Evolutionary conservation across 2,888 invertebrate genomes (phyloP).

Genomic region (Spicauda simplicius): DNA sequence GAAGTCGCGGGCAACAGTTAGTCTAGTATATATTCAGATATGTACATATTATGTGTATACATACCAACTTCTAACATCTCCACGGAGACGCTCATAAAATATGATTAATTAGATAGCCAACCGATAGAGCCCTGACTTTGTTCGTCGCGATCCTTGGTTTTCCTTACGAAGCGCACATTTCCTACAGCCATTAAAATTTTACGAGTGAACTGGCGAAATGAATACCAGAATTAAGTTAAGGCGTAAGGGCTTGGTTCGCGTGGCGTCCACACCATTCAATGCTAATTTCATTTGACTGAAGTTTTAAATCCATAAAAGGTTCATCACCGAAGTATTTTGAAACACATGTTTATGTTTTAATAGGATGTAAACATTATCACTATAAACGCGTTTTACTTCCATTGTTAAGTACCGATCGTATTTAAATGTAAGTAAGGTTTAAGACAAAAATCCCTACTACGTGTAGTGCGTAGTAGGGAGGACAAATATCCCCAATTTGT

Average conservation of each 20-base stretch:
- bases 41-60: background rate
- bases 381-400: no score
- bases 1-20: no score
- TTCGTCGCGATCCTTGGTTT: slow-evolving; percentile 60
- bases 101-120: slow-evolving; percentile 54
- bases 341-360: no score
- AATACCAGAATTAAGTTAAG: slow-evolving; percentile 81
- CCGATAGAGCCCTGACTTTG: slow-evolving; percentile 49
- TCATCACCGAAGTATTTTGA: no score
- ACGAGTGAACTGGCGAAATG: slow-evolving; percentile 80
- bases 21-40: background rate
- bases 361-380: no score
- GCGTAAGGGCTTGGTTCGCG: slow-evolving; percentile 66
- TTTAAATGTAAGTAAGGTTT: no score
- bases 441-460: no score
- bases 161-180: slow-evolving; percentile 65
- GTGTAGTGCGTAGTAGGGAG: no score
- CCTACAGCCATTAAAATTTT: slow-evolving; percentile 78
- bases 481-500: no score
- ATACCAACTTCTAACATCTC: slow-evolving; percentile 1
- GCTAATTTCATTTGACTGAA: slow-evolving; percentile 51
- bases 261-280: slow-evolving; percentile 60
- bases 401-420: no score
- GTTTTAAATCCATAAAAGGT: no score
- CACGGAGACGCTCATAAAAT: slow-evolving; percentile 39